A percentile compares a stretch with the other conserved stretches of the same genome.
Evolutionary conservation across 2,797 vertebrate species (phyloP).

Genomic region (Phoebastria nigripes): DNA sequence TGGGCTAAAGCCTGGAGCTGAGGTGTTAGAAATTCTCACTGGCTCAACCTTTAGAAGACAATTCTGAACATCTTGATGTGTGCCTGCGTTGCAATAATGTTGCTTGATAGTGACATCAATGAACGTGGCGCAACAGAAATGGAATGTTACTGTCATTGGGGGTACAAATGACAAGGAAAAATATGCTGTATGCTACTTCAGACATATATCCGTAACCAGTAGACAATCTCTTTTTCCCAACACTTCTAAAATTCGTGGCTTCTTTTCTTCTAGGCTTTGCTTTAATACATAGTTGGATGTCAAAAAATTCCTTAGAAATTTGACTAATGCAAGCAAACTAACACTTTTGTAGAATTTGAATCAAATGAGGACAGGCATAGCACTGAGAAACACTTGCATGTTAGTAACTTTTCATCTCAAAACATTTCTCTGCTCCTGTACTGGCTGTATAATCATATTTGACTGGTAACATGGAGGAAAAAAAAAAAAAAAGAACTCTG

Average conservation of each 20-base stretch:
- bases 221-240: fast-evolving
- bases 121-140: not conserved
- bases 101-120: not conserved
- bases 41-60: not conserved
- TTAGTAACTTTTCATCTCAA: not conserved
- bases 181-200: fast-evolving
- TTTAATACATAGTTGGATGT: not conserved
- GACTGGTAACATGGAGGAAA: not conserved
- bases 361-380: not conserved
- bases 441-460: not conserved
- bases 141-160: not conserved
- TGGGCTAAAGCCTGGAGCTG: not conserved
- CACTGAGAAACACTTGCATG: not conserved
- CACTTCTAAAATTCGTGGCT: not conserved
- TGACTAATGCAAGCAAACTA: not conserved
- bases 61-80: not conserved
- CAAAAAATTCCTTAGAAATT: not conserved
- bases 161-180: not conserved
- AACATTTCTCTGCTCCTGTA: not conserved
- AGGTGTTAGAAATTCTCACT: not conserved
- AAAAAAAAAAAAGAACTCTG: not conserved
- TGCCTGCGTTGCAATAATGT: not conserved
- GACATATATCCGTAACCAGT: not conserved
- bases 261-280: not conserved
- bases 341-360: not conserved